Percentiles rank a stretch among this genome's conserved stretches.
Evolutionary conservation across 2,113 vertebrate genomes (phyloP).

Genomic region (Camelus dromedarius): DNA sequence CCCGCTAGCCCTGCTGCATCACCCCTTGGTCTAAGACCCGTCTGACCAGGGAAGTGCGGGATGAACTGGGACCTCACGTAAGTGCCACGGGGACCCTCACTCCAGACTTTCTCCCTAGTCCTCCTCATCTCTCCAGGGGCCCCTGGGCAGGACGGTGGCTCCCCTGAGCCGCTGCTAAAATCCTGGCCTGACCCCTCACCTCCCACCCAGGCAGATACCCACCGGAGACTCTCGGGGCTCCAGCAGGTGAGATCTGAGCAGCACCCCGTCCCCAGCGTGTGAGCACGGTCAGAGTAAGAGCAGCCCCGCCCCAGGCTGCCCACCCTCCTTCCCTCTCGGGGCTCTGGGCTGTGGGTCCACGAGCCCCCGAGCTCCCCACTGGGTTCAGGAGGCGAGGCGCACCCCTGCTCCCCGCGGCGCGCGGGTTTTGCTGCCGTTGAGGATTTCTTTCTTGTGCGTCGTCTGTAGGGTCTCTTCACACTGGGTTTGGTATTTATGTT

Average conservation of each 20-base stretch:
- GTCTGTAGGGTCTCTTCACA: rapidly evolving
- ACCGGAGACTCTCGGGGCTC: no score
- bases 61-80: rapidly evolving
- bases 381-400: no score
- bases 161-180: neutral
- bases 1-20: rapidly evolving
- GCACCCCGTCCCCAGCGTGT: rapidly evolving
- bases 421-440: rapidly evolving
- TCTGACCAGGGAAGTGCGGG: no score
- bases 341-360: rapidly evolving
- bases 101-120: rapidly evolving
- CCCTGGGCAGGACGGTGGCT: neutral
- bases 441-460: rapidly evolving
- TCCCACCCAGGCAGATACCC: neutral
- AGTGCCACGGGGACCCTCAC: rapidly evolving
- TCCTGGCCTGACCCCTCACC: neutral
- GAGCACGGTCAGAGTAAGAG: neutral
- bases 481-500: neutral
- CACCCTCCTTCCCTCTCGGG: rapidly evolving
- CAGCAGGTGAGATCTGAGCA: no score
- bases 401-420: no score
- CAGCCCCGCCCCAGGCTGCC: no score
- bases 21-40: rapidly evolving
- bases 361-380: neutral
- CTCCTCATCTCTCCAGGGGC: neutral